Evolutionary conservation across 1,140 invertebrate species (phyloP), one percentile per base, ranked within the genome.

Genomic region (Chionoecetes opilio): DNA sequence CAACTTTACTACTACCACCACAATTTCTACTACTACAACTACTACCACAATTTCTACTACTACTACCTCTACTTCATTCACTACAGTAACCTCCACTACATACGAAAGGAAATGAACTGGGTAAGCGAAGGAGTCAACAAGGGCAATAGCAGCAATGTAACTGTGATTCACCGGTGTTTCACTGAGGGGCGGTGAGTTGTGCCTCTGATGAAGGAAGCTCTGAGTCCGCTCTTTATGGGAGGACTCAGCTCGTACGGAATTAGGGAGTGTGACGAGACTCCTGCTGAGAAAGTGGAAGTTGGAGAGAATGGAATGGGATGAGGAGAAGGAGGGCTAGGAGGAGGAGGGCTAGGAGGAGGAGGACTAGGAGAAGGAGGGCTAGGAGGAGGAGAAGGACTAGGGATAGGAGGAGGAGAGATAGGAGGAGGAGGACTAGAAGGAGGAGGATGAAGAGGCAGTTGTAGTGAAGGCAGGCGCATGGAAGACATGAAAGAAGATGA

Each of bases 191-290:
- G 2, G 17, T 21, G 85, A 34, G 29, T 87, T 31, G 85, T 26
- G 37, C 21, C 2, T 21, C 32, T 37, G 85, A 38, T 34, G 32
- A 87, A n/a, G 32, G 85, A 21, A 32, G 85, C 63, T 26, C 63
- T n/a, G 63, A 75, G 63, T 75, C 63, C n/a, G 63, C 63, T 75
- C 63, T 75, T 75, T 26, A 75, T 75, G 63, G 63, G 63, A 26
- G 63, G n/a, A 75, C 63, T 75, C 63, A 75, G n/a, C 6, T 75
- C n/a, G 85, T 21, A 8, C 35, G 37, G 85, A 87, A 87, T 87
- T 34, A 37, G 29, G 85, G 32, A 34, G 37, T 34, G 63, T 75
- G 63, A 75, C 63, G 63, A 75, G 63, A 21, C n/a, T 0, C 14
- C 37, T 26, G 85, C 32, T 21, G 85, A 35, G 37, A 32, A 38